A percentile compares a stretch with the other conserved stretches of the same genome.
phyloP scores from a whole-genome alignment of 2,113 vertebrate species.

The Notiomystis cincta region DNA sequence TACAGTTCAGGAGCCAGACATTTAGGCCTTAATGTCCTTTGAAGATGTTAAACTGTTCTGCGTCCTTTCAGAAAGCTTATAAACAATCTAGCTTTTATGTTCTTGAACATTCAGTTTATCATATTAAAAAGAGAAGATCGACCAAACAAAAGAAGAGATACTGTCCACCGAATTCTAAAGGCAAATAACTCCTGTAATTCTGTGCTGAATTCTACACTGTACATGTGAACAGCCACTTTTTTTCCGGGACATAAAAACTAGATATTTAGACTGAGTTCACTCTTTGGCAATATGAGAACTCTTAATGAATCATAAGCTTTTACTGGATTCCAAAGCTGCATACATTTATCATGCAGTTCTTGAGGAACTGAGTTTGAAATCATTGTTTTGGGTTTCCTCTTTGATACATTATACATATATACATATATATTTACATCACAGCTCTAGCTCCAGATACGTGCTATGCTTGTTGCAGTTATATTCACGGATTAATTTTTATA shows the following conservation, averaged over 20 bases:
- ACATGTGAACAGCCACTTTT: background rate
- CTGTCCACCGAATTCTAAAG: background rate
- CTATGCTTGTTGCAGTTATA: background rate
- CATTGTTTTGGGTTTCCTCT: background rate
- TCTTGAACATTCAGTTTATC: background rate
- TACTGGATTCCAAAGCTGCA: background rate
- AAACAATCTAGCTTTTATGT: background rate
- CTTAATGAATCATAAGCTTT: background rate
- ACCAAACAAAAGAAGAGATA: background rate
- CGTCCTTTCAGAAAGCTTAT: background rate
- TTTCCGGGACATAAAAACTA: background rate
- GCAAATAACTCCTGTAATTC: background rate
- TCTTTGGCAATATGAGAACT: background rate
- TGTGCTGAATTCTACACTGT: background rate
- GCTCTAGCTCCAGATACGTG: background rate
- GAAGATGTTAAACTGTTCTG: background rate
- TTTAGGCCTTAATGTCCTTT: background rate
- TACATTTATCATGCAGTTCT: background rate
- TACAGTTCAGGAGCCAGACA: background rate
- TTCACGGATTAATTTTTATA: background rate
- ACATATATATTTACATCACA: background rate
- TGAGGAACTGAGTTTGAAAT: background rate
- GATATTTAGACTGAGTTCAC: background rate
- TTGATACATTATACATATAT: background rate
- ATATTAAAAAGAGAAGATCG: background rate